These are phyloP conservation scores for Ophioninae sp. DNA, from an alignment of 2,888 invertebrate genomes.

Conservation along the genomic window DNA sequence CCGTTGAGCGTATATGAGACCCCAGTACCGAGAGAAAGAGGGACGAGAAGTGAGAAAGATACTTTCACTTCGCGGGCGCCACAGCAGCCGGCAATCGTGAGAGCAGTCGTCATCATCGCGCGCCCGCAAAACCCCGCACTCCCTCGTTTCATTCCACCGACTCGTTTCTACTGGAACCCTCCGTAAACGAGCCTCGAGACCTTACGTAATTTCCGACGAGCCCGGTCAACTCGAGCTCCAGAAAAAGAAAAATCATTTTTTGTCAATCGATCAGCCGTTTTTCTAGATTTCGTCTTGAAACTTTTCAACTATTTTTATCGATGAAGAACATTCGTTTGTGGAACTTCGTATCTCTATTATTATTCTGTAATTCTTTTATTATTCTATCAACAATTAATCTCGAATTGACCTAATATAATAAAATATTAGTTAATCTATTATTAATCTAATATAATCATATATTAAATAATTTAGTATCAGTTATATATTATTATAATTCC, in stretches of 20 bases:
- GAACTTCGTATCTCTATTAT: no score
- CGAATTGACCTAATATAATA: no score
- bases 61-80: conserved; percentile 76
- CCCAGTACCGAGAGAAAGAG: conserved; percentile 53
- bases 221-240: neutral
- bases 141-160: conserved; percentile 31
- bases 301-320: no score
- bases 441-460: no score
- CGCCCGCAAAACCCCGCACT: conserved; percentile 35
- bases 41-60: conserved; percentile 64
- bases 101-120: conserved; percentile 71
- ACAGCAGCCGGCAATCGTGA: conserved; percentile 67
- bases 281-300: no score
- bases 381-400: no score
- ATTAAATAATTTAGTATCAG: no score
- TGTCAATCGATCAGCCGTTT: neutral
- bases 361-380: no score
- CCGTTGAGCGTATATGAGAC: conserved; percentile 19
- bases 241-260: conserved; percentile 40
- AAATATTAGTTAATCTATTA: no score
- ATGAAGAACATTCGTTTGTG: no score
- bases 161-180: conserved; percentile 62
- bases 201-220: conserved; percentile 73
- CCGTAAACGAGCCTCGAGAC: conserved; percentile 66
- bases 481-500: neutral